These are phyloP conservation scores for Teleogryllus oceanicus DNA, from an alignment of 2,888 invertebrate genomes.

Conservation along the genomic window DNA sequence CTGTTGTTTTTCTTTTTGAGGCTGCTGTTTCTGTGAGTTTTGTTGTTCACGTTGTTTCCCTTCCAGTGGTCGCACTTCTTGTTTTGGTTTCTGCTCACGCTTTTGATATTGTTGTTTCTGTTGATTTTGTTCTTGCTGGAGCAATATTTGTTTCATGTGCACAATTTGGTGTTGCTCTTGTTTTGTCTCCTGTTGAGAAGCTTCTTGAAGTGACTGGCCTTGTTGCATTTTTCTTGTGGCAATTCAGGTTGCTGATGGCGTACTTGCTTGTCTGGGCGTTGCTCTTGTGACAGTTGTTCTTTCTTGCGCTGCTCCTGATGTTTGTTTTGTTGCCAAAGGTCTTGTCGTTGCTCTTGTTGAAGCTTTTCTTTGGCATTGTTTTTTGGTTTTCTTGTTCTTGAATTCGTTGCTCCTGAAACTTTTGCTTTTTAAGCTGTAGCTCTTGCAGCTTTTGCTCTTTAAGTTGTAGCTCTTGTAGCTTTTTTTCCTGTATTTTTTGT, in stretches of 20 bases:
- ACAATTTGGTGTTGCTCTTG: neutral
- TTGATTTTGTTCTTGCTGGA: neutral
- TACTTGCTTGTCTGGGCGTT: neutral
- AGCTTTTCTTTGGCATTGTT: neutral
- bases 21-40: neutral
- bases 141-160: neutral
- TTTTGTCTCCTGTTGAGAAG: neutral
- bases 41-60: slow-evolving; percentile 19
- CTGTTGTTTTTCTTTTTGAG: neutral
- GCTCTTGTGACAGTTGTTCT: neutral
- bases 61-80: neutral
- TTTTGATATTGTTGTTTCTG: neutral
- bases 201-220: neutral
- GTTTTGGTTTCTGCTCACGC: neutral
- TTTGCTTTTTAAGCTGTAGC: neutral
- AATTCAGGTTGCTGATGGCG: neutral
- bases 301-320: neutral
- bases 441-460: neutral
- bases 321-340: neutral
- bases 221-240: neutral
- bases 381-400: neutral
- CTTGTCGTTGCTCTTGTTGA: neutral
- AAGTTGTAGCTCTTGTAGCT: neutral
- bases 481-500: no score
- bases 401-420: neutral